phyloP scores from a whole-genome alignment of 2,113 vertebrate species.

The Lasiurus cinereus region DNA sequence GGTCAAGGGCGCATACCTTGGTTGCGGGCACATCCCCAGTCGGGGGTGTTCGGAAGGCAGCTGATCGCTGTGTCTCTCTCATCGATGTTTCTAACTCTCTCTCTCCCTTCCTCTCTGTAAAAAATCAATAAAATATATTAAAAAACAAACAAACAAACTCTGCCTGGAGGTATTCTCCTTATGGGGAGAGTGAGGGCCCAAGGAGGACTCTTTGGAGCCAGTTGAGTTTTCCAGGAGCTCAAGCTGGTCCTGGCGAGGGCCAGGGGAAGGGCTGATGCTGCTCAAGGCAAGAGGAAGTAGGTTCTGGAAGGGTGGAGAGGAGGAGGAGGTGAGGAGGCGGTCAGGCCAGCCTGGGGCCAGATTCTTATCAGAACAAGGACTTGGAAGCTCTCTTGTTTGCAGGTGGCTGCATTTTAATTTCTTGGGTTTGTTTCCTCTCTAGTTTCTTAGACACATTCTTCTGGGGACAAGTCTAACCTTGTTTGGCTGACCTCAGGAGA shows the following conservation, averaged over 20 bases:
- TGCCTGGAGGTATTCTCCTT: not conserved
- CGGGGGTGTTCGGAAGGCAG: too few relatives aligned
- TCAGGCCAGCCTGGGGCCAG: not conserved
- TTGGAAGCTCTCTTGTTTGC: not conserved
- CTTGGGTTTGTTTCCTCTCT: constrained; percentile 11
- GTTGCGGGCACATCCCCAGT: too few relatives aligned
- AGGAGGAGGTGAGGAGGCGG: not conserved
- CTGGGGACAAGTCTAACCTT: constrained; percentile 1
- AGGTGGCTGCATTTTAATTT: constrained; percentile 26
- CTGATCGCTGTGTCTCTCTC: too few relatives aligned
- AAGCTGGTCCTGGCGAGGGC: not conserved
- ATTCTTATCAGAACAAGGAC: not conserved
- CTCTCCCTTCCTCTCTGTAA: too few relatives aligned
- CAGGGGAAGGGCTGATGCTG: not conserved
- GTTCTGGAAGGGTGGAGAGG: not conserved
- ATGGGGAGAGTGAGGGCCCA: not conserved
- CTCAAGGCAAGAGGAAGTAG: not conserved
- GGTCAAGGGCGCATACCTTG: too few relatives aligned
- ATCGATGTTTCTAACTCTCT: not conserved
- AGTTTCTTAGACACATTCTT: not conserved
- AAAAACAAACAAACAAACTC: not conserved
- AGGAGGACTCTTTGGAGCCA: not conserved
- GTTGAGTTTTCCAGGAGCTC: not conserved
- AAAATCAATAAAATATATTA: too few relatives aligned
- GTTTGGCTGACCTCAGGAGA: not conserved